These are phyloP conservation scores for Hydroisotoma schaefferi DNA, from an alignment of 2,888 invertebrate genomes.

Conservation along the genomic window DNA sequence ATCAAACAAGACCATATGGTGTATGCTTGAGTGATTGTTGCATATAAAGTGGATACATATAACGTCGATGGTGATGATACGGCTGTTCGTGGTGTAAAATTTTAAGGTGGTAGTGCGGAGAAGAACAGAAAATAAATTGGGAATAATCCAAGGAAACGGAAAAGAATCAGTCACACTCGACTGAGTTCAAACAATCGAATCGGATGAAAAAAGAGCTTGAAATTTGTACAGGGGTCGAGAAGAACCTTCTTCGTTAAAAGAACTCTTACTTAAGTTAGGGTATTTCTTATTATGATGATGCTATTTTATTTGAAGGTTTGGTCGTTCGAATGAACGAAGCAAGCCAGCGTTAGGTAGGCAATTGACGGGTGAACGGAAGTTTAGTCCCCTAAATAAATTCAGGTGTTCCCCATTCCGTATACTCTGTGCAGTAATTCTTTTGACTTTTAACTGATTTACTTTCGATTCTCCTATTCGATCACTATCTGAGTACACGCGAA, in stretches of 20 bases:
- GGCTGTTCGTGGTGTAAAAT: constrained; percentile 6
- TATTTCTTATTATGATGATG: no score
- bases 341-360: constrained; percentile 23
- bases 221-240: constrained; percentile 12
- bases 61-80: not conserved
- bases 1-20: not conserved
- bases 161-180: constrained; percentile 49
- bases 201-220: constrained; percentile 32
- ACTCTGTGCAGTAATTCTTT: not conserved
- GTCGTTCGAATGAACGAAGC: constrained; percentile 1
- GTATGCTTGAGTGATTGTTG: not conserved
- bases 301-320: no score
- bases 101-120: not conserved
- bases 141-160: constrained; percentile 49
- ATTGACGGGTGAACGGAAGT: constrained; percentile 40
- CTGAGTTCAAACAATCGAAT: constrained; percentile 49
- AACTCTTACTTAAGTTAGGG: no score
- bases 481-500: constrained; percentile 41
- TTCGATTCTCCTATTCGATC: constrained; percentile 39
- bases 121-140: constrained; percentile 37
- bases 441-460: constrained; percentile 39
- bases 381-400: constrained; percentile 24
- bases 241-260: no score
- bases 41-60: not conserved
- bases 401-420: not conserved